Conservation (phyloP, 2,888 invertebrate species). For the Orthosia gothica region DNA sequence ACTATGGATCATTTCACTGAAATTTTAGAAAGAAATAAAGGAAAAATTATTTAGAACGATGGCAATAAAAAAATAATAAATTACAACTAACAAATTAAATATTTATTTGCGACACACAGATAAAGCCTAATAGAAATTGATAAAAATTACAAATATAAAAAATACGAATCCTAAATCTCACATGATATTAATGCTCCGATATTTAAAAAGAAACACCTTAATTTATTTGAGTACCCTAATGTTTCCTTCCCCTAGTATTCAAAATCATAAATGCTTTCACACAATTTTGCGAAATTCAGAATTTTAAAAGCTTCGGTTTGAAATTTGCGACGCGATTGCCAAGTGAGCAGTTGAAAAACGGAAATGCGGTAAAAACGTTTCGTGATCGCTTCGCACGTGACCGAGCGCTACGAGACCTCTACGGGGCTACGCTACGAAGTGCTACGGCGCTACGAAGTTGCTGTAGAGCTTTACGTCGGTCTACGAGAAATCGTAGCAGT, state of each 20-base stretch:
- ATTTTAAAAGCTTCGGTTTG: slow-evolving; percentile 66
- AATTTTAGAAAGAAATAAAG: not conserved
- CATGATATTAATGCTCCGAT: too few relatives aligned
- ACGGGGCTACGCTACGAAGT: slow-evolving; percentile 63
- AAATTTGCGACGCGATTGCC: slow-evolving; percentile 72
- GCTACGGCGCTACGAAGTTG: slow-evolving; percentile 61
- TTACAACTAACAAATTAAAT: not conserved
- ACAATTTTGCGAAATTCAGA: slow-evolving; percentile 43
- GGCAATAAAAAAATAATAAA: too few relatives aligned
- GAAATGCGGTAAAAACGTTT: slow-evolving; percentile 88
- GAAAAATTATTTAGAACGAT: too few relatives aligned
- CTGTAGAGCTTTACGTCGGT: slow-evolving; percentile 25
- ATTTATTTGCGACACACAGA: not conserved
- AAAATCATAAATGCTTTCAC: slow-evolving; percentile 26
- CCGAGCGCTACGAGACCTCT: slow-evolving; percentile 70
- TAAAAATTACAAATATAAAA: too few relatives aligned
- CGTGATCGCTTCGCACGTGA: slow-evolving; percentile 85
- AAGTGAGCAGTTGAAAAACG: slow-evolving; percentile 79
- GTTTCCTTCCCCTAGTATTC: not conserved
- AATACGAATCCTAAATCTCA: too few relatives aligned
- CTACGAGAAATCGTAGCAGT: slow-evolving; percentile 17
- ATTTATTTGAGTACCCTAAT: too few relatives aligned
- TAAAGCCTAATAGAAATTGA: too few relatives aligned
- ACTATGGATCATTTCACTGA: not conserved
- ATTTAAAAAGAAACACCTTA: too few relatives aligned